phyloP scores from a whole-genome alignment of 2,888 invertebrate species.

The Drosophila sordidula region DNA sequence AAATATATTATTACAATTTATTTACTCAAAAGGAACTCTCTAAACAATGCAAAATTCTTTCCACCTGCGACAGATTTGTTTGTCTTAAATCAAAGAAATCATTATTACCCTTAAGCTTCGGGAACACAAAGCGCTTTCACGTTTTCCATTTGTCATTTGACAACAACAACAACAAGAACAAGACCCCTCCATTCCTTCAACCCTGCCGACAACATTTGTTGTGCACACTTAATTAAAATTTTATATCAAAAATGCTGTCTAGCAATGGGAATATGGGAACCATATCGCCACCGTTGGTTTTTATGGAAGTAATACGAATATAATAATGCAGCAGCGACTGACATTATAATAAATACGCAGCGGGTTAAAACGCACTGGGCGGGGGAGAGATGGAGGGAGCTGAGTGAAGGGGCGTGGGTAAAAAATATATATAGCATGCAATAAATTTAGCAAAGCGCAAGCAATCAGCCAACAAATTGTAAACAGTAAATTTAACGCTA shows the following conservation, averaged over 20 bases:
- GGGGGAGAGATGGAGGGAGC: background rate
- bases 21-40: too few species aligned
- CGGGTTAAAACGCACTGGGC: background rate
- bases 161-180: background rate
- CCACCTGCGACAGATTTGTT: background rate
- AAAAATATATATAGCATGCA: constrained; percentile 64
- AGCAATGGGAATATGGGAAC: background rate
- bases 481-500: constrained; percentile 70
- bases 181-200: too few species aligned
- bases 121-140: background rate
- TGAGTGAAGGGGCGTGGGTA: background rate
- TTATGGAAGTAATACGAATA: constrained; percentile 57
- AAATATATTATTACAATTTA: too few species aligned
- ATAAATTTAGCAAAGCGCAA: constrained; percentile 74
- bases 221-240: constrained; percentile 68
- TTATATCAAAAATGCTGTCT: constrained; percentile 17
- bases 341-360: constrained; percentile 72
- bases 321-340: constrained; percentile 64
- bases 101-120: background rate
- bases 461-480: constrained; percentile 78
- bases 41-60: background rate
- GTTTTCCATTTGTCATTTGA: background rate
- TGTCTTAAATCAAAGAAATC: background rate
- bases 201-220: constrained; percentile 10
- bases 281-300: background rate